Percentiles rank a stretch among this genome's conserved stretches.
These are phyloP conservation scores for Drosophila sp. DNA, from an alignment of 1,140 invertebrate species.

Conservation along the genomic window DNA sequence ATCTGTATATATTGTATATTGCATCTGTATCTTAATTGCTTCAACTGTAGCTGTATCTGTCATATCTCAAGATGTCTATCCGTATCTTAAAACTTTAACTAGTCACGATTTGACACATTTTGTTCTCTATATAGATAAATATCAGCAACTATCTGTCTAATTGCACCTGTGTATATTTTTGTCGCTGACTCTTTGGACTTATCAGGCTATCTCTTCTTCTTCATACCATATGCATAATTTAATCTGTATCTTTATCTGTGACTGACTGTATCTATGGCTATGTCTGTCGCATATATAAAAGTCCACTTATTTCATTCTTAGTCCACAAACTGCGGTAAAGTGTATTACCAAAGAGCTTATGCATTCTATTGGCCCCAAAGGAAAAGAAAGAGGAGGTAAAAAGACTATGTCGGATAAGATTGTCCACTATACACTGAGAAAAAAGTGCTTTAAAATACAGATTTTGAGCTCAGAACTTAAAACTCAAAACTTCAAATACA, in stretches of 20 bases:
- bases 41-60: neutral
- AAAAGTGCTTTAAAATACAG: no score
- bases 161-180: no score
- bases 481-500: no score
- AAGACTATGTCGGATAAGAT: conserved; percentile 58
- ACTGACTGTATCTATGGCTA: conserved; percentile 11
- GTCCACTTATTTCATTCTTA: no score
- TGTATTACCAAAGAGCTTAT: conserved; percentile 37
- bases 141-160: neutral
- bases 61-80: neutral
- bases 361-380: neutral
- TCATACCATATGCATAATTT: conserved; percentile 8
- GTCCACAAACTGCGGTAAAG: neutral
- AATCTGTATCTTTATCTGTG: conserved; percentile 52
- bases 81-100: neutral
- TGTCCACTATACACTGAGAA: no score
- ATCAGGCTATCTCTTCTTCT: neutral
- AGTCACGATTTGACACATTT: neutral
- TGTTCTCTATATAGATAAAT: neutral
- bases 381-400: neutral
- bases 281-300: conserved; percentile 14
- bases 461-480: no score
- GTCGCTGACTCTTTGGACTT: neutral
- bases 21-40: no score
- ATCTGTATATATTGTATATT: no score